Evolutionary conservation across 2,797 vertebrate species (phyloP).

Genomic region (Fistularia commersonii): DNA sequence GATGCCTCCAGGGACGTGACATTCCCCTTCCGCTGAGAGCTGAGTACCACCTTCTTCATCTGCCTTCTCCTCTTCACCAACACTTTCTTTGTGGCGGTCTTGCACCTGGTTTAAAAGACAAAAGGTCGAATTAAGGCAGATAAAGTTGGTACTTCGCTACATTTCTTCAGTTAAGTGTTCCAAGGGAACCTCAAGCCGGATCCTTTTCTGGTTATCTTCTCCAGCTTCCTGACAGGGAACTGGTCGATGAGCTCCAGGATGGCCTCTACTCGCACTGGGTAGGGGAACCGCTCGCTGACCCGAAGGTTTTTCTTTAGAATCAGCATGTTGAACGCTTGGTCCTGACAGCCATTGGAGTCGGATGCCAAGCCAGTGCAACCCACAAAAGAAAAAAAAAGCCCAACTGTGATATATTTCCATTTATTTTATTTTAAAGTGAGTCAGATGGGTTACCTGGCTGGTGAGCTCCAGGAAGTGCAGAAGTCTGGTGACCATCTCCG

Average conservation of each 20-base stretch:
- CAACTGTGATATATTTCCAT: too few species aligned
- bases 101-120: slow-evolving; percentile 54
- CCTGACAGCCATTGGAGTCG: slow-evolving; percentile 35
- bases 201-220: slow-evolving; percentile 74
- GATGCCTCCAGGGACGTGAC: slow-evolving; percentile 35
- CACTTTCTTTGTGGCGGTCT: slow-evolving; percentile 66
- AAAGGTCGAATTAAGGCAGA: not conserved
- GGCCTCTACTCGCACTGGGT: slow-evolving; percentile 74
- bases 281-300: slow-evolving; percentile 75
- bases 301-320: slow-evolving; percentile 77
- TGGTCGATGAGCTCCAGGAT: slow-evolving; percentile 78
- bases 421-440: too few species aligned
- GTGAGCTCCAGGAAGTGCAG: slow-evolving; percentile 73
- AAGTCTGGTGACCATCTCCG: slow-evolving; percentile 72
- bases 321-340: slow-evolving; percentile 75
- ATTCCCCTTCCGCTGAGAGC: slow-evolving; percentile 52
- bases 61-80: slow-evolving; percentile 55
- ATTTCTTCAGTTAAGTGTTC: not conserved
- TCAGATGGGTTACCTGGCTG: slow-evolving; percentile 40
- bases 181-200: slow-evolving; percentile 49
- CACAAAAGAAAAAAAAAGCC: not conserved
- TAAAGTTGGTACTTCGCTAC: not conserved
- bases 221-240: slow-evolving; percentile 75
- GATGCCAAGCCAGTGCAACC: not conserved
- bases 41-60: slow-evolving; percentile 53